Percentiles rank a stretch among this genome's conserved stretches.
Evolutionary conservation across 1,140 invertebrate species (phyloP).

Genomic region (Antheraea mylitta): DNA sequence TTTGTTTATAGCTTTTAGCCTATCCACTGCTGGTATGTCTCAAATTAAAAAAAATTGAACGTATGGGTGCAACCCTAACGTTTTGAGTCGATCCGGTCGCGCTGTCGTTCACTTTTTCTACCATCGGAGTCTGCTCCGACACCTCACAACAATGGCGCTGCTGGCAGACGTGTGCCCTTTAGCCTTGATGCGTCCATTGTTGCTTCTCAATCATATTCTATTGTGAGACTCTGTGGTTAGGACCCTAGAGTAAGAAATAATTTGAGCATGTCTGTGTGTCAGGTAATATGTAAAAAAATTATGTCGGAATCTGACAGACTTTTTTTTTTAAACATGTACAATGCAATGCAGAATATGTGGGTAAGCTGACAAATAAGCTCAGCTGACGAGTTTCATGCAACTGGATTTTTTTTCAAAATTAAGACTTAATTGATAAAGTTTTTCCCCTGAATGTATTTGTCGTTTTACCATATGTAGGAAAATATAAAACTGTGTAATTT

Average conservation of each 20-base stretch:
- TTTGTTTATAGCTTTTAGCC: no score
- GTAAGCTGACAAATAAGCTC: no score
- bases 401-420: no score
- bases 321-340: no score
- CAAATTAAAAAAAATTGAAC: neutral
- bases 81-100: slow-evolving; percentile 4
- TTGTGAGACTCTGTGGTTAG: neutral
- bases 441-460: no score
- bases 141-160: slow-evolving; percentile 46
- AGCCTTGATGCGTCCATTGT: slow-evolving; percentile 26
- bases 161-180: slow-evolving; percentile 14
- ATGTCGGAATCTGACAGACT: neutral
- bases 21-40: no score
- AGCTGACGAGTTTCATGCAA: no score
- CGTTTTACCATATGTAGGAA: no score
- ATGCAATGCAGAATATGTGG: no score
- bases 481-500: no score
- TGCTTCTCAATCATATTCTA: slow-evolving; percentile 12
- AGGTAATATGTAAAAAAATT: neutral
- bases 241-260: neutral
- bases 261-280: neutral
- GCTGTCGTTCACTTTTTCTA: slow-evolving; percentile 36
- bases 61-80: slow-evolving; percentile 31
- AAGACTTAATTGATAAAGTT: no score
- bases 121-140: slow-evolving; percentile 32